Base-by-base conservation (phyloP, 2,797 vertebrate genomes). In the Scolopax rusticola region DNA sequence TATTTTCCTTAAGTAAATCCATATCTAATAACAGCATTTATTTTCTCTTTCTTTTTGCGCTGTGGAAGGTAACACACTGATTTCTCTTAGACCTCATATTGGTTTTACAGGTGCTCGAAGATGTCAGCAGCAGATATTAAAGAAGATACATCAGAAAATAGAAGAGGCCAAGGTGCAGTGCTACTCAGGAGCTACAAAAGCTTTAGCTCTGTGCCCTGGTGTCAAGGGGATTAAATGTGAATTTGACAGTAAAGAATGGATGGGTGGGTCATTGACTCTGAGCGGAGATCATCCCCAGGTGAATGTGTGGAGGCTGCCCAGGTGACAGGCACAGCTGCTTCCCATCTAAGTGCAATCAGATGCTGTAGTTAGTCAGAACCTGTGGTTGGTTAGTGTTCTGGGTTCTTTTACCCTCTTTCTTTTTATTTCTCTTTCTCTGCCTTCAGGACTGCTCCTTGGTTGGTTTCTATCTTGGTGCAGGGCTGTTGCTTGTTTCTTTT, bases 1-100 rank as follows among this genome's bases (percentile, higher is more conserved):
- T 86, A 90, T 95, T 97, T 96, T 96, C 64, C 61, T 90, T 91
- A 95, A 87, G 61, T 90, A 96, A 97, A 95, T 96, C 80, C 75
- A 76, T 89, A 82, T 87, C 92, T 90, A 93, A 92, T 86, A 96
- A 93, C 89, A 82, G 38, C 69, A 86, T 81, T 90, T 95, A 61
- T 95, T 92, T 91, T 92, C 33, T 83, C 61, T 91, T 78, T 67
- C 54, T 67, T 63, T 94, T 89, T 36, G 57, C 33, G 28, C 45
- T 64, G 32, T 57, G 40, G 70, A 88, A 88, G 69, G 73, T 74
- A 80, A 51, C 5, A 27, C 38, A 40, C 47, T 79, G 73, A 78
- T 95, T 96, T 94, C 87, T 94, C 74, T 96, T 83, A 92, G 92
- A 95, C 69, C 59, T 95, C 84, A 60, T 90, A 56, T 82, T 64